These are phyloP conservation scores for Bombus pascuorum DNA, from an alignment of 1,140 invertebrate genomes.

Conservation along the genomic window DNA sequence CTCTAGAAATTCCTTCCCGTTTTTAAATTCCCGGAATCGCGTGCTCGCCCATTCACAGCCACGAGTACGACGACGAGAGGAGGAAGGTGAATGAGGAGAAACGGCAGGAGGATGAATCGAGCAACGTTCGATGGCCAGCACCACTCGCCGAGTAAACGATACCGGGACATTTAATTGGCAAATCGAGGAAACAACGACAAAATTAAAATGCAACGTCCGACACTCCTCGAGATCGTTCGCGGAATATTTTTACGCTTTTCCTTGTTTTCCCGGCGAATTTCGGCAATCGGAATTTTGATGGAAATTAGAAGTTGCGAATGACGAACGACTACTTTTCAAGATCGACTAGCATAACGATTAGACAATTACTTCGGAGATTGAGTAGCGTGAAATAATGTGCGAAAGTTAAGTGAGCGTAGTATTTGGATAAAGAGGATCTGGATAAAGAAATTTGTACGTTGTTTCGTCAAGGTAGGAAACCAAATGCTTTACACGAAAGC, in stretches of 20 bases:
- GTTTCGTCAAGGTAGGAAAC: no score
- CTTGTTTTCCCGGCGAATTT: no score
- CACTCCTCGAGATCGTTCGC: not conserved
- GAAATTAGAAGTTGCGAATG: no score
- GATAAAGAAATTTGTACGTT: no score
- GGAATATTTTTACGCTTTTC: not conserved
- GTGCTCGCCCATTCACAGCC: constrained; percentile 67
- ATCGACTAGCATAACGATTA: no score
- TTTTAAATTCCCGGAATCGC: constrained; percentile 73
- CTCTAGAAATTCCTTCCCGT: constrained; percentile 70
- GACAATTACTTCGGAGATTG: no score
- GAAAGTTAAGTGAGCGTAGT: no score
- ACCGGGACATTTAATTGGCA: constrained; percentile 69
- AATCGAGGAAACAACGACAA: constrained; percentile 60
- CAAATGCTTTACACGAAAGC: no score
- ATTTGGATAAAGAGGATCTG: no score
- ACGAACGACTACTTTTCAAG: no score
- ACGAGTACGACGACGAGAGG: constrained; percentile 1
- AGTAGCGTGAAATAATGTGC: no score
- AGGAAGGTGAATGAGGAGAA: not conserved
- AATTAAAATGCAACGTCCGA: constrained; percentile 18
- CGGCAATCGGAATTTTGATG: no score
- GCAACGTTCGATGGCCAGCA: not conserved
- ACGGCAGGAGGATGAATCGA: constrained; percentile 46
- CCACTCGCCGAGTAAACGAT: constrained; percentile 6